Evolutionary conservation across 2,113 vertebrate species (phyloP).

Genomic region (Vidua chalybeata): DNA sequence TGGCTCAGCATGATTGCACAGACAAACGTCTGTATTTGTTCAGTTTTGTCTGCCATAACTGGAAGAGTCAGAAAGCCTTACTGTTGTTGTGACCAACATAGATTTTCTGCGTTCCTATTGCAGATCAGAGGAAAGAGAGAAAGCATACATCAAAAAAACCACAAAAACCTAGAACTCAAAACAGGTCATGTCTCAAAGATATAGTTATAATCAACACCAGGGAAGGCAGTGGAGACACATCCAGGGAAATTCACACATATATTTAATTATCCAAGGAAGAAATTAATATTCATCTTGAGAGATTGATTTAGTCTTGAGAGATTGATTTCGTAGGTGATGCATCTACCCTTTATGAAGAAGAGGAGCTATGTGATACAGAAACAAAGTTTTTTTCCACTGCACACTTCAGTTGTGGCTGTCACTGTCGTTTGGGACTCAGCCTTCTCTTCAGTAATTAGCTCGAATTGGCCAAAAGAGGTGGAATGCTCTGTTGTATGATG

Average conservation of each 20-base stretch:
- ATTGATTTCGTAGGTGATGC: background rate
- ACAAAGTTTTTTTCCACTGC: background rate
- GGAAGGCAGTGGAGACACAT: background rate
- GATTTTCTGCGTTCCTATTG: background rate
- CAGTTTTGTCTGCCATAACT: background rate
- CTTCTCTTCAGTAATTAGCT: background rate
- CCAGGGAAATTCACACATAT: background rate
- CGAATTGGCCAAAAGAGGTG: background rate
- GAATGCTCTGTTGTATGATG: background rate
- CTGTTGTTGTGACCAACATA: background rate
- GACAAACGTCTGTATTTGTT: background rate
- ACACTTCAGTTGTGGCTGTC: background rate
- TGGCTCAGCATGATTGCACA: background rate
- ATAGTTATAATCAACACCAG: background rate
- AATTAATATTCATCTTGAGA: background rate
- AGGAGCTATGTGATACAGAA: accelerated
- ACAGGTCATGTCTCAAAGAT: background rate
- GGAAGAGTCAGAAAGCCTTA: background rate
- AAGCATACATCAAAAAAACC: background rate
- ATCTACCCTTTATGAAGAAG: background rate
- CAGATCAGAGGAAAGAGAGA: background rate
- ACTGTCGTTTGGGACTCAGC: background rate
- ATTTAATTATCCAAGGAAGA: background rate
- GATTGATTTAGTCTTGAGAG: background rate
- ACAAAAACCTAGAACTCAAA: accelerated